Evolutionary conservation across 2,888 invertebrate genomes (phyloP).

Genomic region (Gerosis bhagava): DNA sequence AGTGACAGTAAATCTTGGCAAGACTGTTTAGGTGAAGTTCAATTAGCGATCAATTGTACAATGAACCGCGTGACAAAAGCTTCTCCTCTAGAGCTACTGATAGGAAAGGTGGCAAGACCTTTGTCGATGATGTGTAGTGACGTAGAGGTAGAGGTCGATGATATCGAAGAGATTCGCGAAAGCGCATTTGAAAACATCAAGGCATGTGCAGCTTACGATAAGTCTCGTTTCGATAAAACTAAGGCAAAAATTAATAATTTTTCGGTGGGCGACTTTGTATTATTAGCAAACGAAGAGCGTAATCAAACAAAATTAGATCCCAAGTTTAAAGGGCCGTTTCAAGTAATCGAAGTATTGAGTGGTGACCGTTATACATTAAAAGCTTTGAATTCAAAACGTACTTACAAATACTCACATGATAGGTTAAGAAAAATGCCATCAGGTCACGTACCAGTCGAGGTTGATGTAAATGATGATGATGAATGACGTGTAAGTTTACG

Average conservation of each 20-base stretch:
- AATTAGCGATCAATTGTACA: slow-evolving; percentile 39
- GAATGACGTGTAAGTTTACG: too few relatives aligned
- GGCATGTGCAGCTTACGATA: background rate
- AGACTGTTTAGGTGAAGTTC: slow-evolving; percentile 33
- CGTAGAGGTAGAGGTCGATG: background rate
- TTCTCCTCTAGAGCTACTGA: background rate
- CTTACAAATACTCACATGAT: slow-evolving; percentile 1
- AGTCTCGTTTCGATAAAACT: slow-evolving; percentile 7
- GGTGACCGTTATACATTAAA: slow-evolving; percentile 3
- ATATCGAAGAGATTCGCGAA: background rate
- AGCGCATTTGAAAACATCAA: background rate
- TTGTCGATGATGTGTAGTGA: background rate
- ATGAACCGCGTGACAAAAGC: background rate
- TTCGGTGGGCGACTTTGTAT: slow-evolving; percentile 17
- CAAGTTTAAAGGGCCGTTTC: slow-evolving; percentile 33
- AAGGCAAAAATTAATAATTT: slow-evolving; percentile 18
- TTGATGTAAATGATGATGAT: too few relatives aligned
- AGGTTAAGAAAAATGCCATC: background rate
- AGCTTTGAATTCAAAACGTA: background rate
- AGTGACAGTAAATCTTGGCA: slow-evolving; percentile 34
- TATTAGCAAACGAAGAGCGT: slow-evolving; percentile 17
- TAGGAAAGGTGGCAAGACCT: slow-evolving; percentile 1
- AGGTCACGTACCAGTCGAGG: background rate
- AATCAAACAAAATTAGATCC: slow-evolving; percentile 34
- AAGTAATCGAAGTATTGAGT: slow-evolving; percentile 24